Conservation (phyloP, 2,113 vertebrate species). For the Bufo gargarizans region DNA sequence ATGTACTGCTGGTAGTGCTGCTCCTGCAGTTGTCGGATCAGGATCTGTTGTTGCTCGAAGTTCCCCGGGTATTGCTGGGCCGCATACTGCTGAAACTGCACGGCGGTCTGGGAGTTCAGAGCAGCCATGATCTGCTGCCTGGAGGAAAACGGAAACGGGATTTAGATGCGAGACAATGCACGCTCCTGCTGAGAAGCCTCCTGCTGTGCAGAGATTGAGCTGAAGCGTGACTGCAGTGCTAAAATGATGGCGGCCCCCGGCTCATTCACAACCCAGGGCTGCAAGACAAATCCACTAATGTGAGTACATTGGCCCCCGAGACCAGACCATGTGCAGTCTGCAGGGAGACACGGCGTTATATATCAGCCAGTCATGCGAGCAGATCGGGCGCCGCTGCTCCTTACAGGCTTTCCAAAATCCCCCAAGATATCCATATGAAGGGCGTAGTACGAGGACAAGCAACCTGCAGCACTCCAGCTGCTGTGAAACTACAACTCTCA, state of each 20-base stretch:
- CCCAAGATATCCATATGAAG: too few species aligned
- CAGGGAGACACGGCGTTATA: too few species aligned
- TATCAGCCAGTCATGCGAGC: too few species aligned
- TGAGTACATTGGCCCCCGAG: too few species aligned
- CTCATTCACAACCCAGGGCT: too few species aligned
- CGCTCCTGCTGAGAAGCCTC: not conserved
- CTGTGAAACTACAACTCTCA: too few species aligned
- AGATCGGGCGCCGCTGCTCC: too few species aligned
- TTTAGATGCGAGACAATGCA: not conserved
- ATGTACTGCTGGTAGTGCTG: slow-evolving; percentile 99
- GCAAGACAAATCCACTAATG: too few species aligned
- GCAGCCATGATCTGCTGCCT: slow-evolving; percentile 99
- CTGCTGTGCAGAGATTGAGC: not conserved
- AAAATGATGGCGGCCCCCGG: not conserved
- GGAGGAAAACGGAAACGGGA: not conserved
- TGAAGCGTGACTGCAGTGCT: not conserved
- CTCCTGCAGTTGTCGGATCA: slow-evolving; percentile 97
- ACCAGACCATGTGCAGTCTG: too few species aligned
- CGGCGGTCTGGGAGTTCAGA: slow-evolving; percentile 93
- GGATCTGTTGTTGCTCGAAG: slow-evolving; percentile 92
- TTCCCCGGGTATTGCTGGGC: slow-evolving; percentile 97
- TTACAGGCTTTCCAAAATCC: too few species aligned
- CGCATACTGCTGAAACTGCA: slow-evolving; percentile 98
- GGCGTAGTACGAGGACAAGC: too few species aligned
- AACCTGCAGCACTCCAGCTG: too few species aligned